Percentiles rank a stretch among this genome's conserved stretches.
phyloP scores from a whole-genome alignment of 2,113 vertebrate species.

The Cebidichthys violaceus region DNA sequence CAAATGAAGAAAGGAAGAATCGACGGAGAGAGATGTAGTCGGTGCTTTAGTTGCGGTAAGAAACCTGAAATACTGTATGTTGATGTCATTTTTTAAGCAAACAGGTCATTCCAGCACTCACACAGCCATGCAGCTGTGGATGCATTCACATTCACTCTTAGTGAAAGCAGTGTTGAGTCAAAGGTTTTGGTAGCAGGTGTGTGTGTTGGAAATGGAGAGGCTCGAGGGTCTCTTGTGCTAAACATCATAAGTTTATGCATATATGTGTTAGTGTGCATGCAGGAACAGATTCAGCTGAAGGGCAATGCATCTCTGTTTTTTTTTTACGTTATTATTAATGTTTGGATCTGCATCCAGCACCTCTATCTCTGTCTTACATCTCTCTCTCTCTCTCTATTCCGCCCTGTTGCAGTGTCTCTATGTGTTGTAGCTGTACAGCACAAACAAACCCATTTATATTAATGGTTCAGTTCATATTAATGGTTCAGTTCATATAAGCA shows the following conservation, averaged over 20 bases:
- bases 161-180: conserved; percentile 35
- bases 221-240: neutral
- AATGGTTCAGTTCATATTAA: conserved; percentile 36
- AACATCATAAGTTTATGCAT: conserved; percentile 40
- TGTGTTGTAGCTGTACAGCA: conserved; percentile 41
- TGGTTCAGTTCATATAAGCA: conserved; percentile 11
- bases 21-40: conserved; percentile 54
- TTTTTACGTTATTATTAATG: neutral
- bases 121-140: conserved; percentile 33
- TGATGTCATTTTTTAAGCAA: conserved; percentile 18
- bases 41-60: conserved; percentile 69
- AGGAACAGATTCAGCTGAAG: conserved; percentile 49
- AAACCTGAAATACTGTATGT: conserved; percentile 44
- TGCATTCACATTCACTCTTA: conserved; percentile 17
- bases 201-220: conserved; percentile 29
- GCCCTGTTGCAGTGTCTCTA: conserved; percentile 61
- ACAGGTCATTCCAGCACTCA: conserved; percentile 20
- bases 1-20: conserved; percentile 32
- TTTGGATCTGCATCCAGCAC: conserved; percentile 46
- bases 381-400: conserved; percentile 40
- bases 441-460: conserved; percentile 35
- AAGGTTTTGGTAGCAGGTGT: conserved; percentile 46
- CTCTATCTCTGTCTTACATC: conserved; percentile 49
- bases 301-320: neutral
- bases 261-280: conserved; percentile 30